Evolutionary conservation across 2,888 invertebrate genomes (phyloP).

Genomic region (Agrotis clavis): DNA sequence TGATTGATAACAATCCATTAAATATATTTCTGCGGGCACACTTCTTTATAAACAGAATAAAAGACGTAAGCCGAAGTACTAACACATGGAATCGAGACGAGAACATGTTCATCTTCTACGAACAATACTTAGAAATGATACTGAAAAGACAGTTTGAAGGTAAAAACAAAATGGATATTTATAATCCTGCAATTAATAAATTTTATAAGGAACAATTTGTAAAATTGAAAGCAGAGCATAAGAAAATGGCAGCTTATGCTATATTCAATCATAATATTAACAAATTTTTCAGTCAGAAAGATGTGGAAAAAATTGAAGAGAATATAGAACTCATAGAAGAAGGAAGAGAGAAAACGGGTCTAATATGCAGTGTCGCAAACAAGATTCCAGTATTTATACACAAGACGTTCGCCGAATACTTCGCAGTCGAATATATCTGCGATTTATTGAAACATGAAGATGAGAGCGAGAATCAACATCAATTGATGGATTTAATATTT

Average conservation of each 20-base stretch:
- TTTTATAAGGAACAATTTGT: constrained; percentile 44
- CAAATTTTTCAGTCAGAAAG: too few relatives aligned
- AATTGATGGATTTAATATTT: constrained; percentile 5
- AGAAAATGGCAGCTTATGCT: constrained; percentile 34
- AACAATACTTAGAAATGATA: constrained; percentile 51
- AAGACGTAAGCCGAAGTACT: constrained; percentile 1
- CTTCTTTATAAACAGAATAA: constrained; percentile 29
- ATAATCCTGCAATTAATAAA: too few relatives aligned
- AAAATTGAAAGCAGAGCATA: constrained; percentile 44
- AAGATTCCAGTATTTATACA: too few relatives aligned
- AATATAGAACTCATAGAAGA: too few relatives aligned
- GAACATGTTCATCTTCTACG: constrained; percentile 44
- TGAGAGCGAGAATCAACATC: neutral
- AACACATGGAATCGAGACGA: constrained; percentile 34
- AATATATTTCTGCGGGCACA: constrained; percentile 23
- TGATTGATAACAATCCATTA: constrained; percentile 31
- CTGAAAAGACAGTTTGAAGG: constrained; percentile 44
- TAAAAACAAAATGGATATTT: constrained; percentile 42
- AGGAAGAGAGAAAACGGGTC: too few relatives aligned
- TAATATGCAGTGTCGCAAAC: too few relatives aligned
- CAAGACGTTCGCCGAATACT: too few relatives aligned
- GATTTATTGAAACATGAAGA: constrained; percentile 33
- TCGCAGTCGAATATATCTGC: constrained; percentile 21
- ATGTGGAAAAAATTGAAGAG: too few relatives aligned
- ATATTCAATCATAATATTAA: too few relatives aligned